A percentile compares a stretch with the other conserved stretches of the same genome.
Conservation (phyloP, 2,888 invertebrate species). For the Melolontha melolontha region DNA sequence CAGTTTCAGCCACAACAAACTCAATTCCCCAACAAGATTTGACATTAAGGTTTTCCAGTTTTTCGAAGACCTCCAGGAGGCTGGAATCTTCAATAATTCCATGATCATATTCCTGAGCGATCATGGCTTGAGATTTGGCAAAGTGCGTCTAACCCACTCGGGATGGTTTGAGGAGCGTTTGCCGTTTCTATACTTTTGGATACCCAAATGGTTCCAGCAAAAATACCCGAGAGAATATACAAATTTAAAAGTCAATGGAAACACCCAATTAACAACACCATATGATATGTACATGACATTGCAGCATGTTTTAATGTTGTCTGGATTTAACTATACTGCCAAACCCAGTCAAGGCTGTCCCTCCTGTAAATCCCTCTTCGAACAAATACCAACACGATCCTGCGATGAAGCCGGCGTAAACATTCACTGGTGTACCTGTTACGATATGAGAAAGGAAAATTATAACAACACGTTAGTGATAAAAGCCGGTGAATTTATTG, state of each 20-base stretch:
- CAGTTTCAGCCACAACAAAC: constrained; percentile 78
- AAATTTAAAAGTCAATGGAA: constrained; percentile 73
- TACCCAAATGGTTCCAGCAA: constrained; percentile 73
- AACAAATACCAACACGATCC: constrained; percentile 71
- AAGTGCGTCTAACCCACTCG: constrained; percentile 74
- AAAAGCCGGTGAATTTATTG: constrained; percentile 67
- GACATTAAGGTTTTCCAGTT: constrained; percentile 74
- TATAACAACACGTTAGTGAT: constrained; percentile 66
- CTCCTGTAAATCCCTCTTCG: constrained; percentile 74
- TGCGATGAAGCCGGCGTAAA: constrained; percentile 77
- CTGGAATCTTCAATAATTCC: constrained; percentile 71
- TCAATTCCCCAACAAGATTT: constrained; percentile 75
- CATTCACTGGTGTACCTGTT: constrained; percentile 83
- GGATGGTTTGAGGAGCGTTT: constrained; percentile 85
- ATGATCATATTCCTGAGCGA: constrained; percentile 82
- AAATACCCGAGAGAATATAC: constrained; percentile 69
- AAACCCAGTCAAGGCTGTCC: constrained; percentile 70
- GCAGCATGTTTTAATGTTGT: constrained; percentile 71
- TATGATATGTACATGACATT: constrained; percentile 82
- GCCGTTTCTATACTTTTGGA: constrained; percentile 78
- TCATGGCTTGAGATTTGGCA: constrained; percentile 82
- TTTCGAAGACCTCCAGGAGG: constrained; percentile 71
- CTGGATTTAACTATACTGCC: constrained; percentile 59
- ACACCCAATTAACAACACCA: constrained; percentile 75
- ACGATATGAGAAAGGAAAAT: constrained; percentile 68